Conservation (phyloP, 2,888 invertebrate species). For the Amiota minor region DNA sequence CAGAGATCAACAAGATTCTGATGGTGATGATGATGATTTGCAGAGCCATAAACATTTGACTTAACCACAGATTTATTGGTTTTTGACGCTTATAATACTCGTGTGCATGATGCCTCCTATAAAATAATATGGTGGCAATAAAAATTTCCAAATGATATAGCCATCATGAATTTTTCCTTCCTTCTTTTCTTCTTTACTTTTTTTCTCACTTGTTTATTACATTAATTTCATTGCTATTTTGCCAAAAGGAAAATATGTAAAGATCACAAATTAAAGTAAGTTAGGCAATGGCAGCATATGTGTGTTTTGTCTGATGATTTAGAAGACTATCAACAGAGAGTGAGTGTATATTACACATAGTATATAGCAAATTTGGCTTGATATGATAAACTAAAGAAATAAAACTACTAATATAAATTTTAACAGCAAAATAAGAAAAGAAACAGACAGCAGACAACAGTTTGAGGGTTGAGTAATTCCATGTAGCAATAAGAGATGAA, state of each 20-base stretch:
- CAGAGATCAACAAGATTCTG: too few relatives aligned
- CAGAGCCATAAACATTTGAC: not conserved
- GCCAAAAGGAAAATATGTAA: constrained; percentile 11
- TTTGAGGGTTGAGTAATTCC: not conserved
- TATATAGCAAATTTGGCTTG: too few relatives aligned
- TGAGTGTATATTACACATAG: too few relatives aligned
- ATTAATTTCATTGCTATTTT: not conserved
- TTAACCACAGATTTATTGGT: too few relatives aligned
- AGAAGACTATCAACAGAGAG: too few relatives aligned
- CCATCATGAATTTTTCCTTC: not conserved
- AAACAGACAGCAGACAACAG: not conserved
- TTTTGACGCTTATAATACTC: too few relatives aligned
- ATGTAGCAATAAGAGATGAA: not conserved
- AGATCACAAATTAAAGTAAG: constrained; percentile 11
- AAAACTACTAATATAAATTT: too few relatives aligned
- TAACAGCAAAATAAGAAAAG: constrained; percentile 8
- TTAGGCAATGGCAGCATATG: not conserved
- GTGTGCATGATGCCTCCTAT: too few relatives aligned
- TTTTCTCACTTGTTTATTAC: constrained; percentile 15
- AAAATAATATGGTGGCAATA: not conserved
- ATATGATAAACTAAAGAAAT: too few relatives aligned
- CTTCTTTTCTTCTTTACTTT: not conserved
- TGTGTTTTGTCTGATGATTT: too few relatives aligned
- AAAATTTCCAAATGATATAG: constrained; percentile 17
- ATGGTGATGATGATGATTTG: not conserved